phyloP scores from a whole-genome alignment of 1,140 invertebrate genomes.

The Drosophila pandora region DNA sequence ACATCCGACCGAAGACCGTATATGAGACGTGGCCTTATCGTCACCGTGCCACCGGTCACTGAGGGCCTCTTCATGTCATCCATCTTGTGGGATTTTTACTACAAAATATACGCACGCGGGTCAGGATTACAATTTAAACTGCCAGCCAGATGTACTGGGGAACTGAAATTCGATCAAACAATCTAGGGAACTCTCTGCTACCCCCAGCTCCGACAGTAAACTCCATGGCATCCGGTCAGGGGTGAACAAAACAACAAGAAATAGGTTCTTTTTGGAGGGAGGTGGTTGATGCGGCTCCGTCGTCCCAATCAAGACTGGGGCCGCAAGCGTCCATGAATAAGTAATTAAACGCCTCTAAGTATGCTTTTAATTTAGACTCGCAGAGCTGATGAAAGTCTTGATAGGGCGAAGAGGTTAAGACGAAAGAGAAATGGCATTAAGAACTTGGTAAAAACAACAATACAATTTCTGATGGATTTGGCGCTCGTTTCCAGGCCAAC shows the following conservation, averaged over 20 bases:
- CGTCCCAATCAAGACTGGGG: neutral
- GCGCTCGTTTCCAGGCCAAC: conserved; percentile 2
- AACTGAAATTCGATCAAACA: conserved; percentile 75
- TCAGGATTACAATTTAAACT: conserved; percentile 37
- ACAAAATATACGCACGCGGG: conserved; percentile 51
- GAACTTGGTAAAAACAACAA: conserved; percentile 1
- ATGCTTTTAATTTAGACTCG: conserved; percentile 2
- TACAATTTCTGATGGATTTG: neutral
- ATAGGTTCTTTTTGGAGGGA: neutral
- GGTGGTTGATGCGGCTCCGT: neutral
- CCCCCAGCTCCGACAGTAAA: conserved; percentile 60
- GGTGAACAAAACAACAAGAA: conserved; percentile 24
- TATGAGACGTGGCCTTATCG: conserved; percentile 85
- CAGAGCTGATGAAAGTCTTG: neutral
- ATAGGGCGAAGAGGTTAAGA: neutral
- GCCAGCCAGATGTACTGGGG: conserved; percentile 16
- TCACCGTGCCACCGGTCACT: conserved; percentile 33
- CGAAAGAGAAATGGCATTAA: neutral
- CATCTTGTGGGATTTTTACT: conserved; percentile 31
- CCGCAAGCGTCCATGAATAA: conserved; percentile 2
- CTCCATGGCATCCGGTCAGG: conserved; percentile 58
- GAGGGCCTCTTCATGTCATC: conserved; percentile 46
- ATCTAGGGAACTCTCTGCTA: conserved; percentile 32
- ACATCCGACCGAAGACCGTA: conserved; percentile 87
- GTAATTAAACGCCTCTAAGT: conserved; percentile 3